Evolutionary conservation across 1,140 invertebrate genomes (phyloP).

Genomic region (Trichogramma pretiosum): DNA sequence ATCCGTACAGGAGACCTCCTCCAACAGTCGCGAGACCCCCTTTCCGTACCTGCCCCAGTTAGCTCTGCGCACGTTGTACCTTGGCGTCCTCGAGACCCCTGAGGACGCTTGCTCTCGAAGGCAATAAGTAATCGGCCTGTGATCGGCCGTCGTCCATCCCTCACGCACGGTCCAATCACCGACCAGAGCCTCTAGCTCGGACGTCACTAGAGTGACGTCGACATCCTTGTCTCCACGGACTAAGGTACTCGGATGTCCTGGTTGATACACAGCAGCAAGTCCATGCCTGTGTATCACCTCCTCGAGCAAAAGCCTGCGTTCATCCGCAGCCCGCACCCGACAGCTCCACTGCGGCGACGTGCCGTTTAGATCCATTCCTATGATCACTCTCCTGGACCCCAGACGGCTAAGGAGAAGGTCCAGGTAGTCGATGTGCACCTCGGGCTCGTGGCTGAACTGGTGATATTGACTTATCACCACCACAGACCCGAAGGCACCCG

Average conservation of each 20-base stretch:
- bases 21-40: too few relatives aligned
- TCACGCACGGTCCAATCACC: not conserved
- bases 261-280: not conserved
- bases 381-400: not conserved
- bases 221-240: not conserved
- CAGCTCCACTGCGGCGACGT: conserved; percentile 7
- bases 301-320: not conserved
- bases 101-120: too few relatives aligned
- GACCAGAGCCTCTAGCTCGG: not conserved
- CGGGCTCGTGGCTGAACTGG: not conserved
- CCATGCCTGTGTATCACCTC: not conserved
- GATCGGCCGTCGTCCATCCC: not conserved
- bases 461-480: not conserved
- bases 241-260: not conserved
- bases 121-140: not conserved
- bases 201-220: conserved; percentile 1
- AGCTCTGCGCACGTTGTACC: not conserved
- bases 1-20: too few relatives aligned
- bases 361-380: conserved; percentile 2
- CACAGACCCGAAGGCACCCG: not conserved
- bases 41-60: too few relatives aligned
- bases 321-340: not conserved
- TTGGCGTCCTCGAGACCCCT: not conserved
- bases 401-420: not conserved
- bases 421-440: too few relatives aligned